Evolutionary conservation across 2,888 invertebrate species (phyloP).

Genomic region (Yponomeuta evonymella): DNA sequence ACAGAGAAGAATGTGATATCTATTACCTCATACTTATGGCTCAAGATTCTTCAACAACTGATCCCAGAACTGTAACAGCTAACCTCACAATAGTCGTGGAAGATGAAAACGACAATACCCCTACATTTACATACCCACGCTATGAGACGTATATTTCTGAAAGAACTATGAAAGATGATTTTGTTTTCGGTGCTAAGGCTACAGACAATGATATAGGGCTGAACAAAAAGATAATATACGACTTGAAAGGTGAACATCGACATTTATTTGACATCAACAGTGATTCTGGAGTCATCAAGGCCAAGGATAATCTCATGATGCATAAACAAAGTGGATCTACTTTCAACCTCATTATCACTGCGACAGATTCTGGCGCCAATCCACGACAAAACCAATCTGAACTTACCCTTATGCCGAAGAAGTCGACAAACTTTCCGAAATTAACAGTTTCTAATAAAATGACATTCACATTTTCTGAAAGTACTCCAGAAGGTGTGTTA

Average conservation of each 20-base stretch:
- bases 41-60: constrained; percentile 91
- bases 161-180: constrained; percentile 85
- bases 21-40: constrained; percentile 91
- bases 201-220: constrained; percentile 87
- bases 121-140: constrained; percentile 82
- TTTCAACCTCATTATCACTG: constrained; percentile 85
- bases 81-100: constrained; percentile 86
- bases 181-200: constrained; percentile 94
- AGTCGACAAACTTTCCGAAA: constrained; percentile 86
- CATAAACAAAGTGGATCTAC: constrained; percentile 72
- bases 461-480: constrained; percentile 87
- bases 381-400: constrained; percentile 84
- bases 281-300: constrained; percentile 91
- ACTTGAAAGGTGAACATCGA: constrained; percentile 85
- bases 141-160: constrained; percentile 91
- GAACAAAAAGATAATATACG: constrained; percentile 89
- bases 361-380: constrained; percentile 85
- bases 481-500: constrained; percentile 84
- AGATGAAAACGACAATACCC: constrained; percentile 92
- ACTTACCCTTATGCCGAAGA: constrained; percentile 85
- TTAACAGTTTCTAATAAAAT: constrained; percentile 83
- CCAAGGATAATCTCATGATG: constrained; percentile 79
- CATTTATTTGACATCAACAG: constrained; percentile 85
- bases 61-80: constrained; percentile 87
- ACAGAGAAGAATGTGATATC: constrained; percentile 85